phyloP scores from a whole-genome alignment of 2,888 invertebrate species.

The Cordilura impudica region DNA sequence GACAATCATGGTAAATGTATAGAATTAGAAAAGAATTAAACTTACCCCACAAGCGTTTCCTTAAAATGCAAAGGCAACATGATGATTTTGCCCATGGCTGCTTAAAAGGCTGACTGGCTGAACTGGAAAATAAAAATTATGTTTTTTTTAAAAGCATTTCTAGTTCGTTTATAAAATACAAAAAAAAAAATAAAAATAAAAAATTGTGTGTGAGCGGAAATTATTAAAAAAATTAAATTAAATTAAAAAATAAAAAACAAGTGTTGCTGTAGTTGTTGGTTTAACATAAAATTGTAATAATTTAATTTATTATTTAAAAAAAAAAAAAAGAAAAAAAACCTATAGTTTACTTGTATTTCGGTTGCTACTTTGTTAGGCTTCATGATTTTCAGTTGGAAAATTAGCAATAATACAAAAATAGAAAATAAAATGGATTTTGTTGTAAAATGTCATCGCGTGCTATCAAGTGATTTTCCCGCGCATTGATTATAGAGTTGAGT shows the following conservation, averaged over 20 bases:
- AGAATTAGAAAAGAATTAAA: slow-evolving; percentile 10
- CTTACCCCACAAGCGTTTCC: neutral
- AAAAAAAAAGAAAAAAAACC: slow-evolving; percentile 20
- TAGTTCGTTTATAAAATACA: neutral
- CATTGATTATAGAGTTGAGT: slow-evolving; percentile 66
- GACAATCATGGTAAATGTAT: slow-evolving; percentile 17
- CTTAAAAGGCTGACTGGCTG: too few relatives aligned
- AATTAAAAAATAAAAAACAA: slow-evolving; percentile 51
- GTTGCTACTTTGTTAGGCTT: slow-evolving; percentile 38
- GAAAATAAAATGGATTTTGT: slow-evolving; percentile 32
- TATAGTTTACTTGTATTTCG: slow-evolving; percentile 11
- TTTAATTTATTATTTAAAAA: slow-evolving; percentile 49
- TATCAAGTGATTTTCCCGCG: slow-evolving; percentile 72
- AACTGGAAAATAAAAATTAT: too few relatives aligned
- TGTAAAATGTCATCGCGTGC: slow-evolving; percentile 73
- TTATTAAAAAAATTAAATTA: slow-evolving; percentile 23
- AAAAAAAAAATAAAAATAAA: too few relatives aligned
- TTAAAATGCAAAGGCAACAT: neutral
- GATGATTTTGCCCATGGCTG: neutral
- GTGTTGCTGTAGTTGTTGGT: slow-evolving; percentile 31
- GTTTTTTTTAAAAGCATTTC: neutral
- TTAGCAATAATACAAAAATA: slow-evolving; percentile 19
- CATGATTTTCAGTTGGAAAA: slow-evolving; percentile 40
- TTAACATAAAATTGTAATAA: slow-evolving; percentile 59
- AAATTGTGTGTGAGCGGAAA: slow-evolving; percentile 42